phyloP scores from a whole-genome alignment of 2,888 invertebrate genomes.

The Willowsia nigromaculata region DNA sequence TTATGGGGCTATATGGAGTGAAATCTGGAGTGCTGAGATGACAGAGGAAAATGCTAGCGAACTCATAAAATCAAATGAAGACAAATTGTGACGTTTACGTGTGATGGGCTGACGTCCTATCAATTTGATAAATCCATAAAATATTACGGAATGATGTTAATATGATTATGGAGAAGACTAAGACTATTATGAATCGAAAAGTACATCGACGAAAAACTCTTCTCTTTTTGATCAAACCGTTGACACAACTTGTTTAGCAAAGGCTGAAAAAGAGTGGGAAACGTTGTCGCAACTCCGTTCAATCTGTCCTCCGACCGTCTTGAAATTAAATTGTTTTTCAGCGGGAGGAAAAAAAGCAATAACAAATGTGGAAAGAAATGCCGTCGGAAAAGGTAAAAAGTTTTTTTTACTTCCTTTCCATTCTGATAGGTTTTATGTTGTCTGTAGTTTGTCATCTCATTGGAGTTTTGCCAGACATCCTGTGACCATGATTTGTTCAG shows the following conservation, averaged over 20 bases:
- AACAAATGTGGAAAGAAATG: neutral
- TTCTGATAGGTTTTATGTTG: neutral
- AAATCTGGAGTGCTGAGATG: neutral
- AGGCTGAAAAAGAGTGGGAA: too few species aligned
- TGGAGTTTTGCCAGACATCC: neutral
- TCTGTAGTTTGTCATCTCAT: neutral
- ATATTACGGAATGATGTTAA: neutral
- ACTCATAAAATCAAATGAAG: neutral
- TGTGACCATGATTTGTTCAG: too few species aligned
- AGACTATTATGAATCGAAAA: neutral
- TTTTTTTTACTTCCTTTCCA: neutral
- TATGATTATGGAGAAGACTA: neutral
- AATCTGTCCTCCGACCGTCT: neutral
- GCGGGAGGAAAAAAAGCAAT: neutral
- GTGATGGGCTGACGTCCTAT: neutral
- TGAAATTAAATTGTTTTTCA: neutral
- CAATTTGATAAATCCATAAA: neutral
- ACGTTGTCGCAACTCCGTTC: neutral
- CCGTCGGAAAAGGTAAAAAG: neutral
- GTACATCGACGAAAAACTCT: neutral
- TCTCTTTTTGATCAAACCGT: too few species aligned
- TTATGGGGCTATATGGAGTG: neutral
- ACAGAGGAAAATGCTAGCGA: neutral
- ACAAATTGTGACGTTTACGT: neutral
- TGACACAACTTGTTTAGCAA: neutral